Evolutionary conservation across 2,888 invertebrate species (phyloP).

Genomic region (Lithophane ornitopus): DNA sequence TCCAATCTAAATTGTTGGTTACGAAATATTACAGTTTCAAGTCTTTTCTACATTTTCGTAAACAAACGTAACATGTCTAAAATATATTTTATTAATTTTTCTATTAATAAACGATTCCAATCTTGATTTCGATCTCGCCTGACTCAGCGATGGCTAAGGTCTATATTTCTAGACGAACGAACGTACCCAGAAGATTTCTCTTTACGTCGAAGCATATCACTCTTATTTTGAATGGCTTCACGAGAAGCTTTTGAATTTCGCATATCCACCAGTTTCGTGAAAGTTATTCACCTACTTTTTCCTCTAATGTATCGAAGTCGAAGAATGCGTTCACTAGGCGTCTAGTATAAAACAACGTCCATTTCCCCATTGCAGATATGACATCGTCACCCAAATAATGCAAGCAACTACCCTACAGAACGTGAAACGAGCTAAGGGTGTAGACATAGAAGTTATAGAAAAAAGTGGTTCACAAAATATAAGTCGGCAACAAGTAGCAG

Average conservation of each 20-base stretch:
- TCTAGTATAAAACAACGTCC: neutral
- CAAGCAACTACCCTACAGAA: constrained; percentile 98
- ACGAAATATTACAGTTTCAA: too few species aligned
- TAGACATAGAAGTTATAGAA: constrained; percentile 91
- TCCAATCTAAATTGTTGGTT: too few species aligned
- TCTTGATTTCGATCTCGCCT: too few species aligned
- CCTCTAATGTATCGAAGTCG: neutral
- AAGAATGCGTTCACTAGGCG: neutral
- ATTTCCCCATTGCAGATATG: constrained; percentile 90
- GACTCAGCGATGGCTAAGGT: too few species aligned
- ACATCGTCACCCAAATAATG: constrained; percentile 97
- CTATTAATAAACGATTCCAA: too few species aligned
- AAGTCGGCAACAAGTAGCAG: constrained; percentile 94
- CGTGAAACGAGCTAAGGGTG: constrained; percentile 95
- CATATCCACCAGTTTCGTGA: neutral
- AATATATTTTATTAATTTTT: too few species aligned
- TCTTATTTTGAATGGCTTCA: neutral
- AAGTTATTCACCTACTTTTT: constrained; percentile 31
- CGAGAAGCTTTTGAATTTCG: constrained; percentile 10
- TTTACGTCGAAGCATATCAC: neutral
- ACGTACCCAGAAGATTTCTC: neutral
- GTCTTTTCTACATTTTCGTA: too few species aligned
- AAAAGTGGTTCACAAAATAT: constrained; percentile 90
- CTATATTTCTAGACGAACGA: too few species aligned
- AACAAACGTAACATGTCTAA: too few species aligned